A percentile compares a stretch with the other conserved stretches of the same genome.
Conservation (phyloP, 2,113 vertebrate species). For the Silurus asotus region DNA sequence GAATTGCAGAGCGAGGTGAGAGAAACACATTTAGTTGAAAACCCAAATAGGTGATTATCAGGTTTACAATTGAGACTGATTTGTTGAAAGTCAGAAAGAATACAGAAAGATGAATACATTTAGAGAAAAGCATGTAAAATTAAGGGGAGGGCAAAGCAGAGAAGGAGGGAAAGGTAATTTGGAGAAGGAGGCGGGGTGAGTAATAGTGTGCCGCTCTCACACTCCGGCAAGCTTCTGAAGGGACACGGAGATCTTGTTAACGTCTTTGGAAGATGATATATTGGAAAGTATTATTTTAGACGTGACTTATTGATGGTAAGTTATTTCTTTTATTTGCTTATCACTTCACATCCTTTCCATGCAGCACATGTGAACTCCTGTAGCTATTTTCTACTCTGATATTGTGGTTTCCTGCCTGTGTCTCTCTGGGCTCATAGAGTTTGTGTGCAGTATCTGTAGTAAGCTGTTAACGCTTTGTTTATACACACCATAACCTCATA, state of each 20-base stretch:
- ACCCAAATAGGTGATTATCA: not conserved
- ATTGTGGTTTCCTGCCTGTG: conserved; percentile 59
- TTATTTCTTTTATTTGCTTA: not conserved
- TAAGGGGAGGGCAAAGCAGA: conserved; percentile 45
- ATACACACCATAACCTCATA: not conserved
- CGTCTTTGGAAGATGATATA: conserved; percentile 55
- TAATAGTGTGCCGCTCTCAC: conserved; percentile 47
- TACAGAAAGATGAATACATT: conserved; percentile 40
- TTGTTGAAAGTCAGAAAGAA: not conserved
- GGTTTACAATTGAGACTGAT: not conserved
- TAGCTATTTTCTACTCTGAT: conserved; percentile 41
- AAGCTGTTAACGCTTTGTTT: conserved; percentile 20
- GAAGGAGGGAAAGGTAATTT: conserved; percentile 42
- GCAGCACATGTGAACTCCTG: not conserved
- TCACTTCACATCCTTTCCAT: conserved; percentile 10
- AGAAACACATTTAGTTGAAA: not conserved
- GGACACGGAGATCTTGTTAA: conserved; percentile 24
- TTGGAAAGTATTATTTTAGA: conserved; percentile 32
- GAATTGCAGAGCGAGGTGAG: not conserved
- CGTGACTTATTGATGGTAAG: conserved; percentile 61
- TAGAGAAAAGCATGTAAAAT: not conserved
- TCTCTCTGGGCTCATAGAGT: conserved; percentile 26
- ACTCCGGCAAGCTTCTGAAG: conserved; percentile 48
- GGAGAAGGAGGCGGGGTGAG: conserved; percentile 34
- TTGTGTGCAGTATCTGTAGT: conserved; percentile 22